Percentiles rank a stretch among this genome's conserved stretches.
phyloP scores from a whole-genome alignment of 1,140 invertebrate genomes.

The Portunus trituberculatus region DNA sequence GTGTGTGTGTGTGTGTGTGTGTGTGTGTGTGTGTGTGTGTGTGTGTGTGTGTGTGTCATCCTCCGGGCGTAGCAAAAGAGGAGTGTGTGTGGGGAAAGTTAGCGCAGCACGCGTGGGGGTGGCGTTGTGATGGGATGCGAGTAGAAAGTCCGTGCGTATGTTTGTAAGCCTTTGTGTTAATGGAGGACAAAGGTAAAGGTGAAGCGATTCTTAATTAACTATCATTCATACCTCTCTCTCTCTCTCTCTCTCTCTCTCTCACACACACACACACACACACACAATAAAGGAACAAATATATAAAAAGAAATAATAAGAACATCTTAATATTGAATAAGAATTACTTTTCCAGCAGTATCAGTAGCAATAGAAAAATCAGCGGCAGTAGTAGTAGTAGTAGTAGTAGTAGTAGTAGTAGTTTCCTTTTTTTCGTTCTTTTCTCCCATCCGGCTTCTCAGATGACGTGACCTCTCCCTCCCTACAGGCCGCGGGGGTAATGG shows the following conservation, averaged over 20 bases:
- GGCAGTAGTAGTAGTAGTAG: no score
- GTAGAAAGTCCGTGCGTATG: not conserved
- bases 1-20: conserved; percentile 47
- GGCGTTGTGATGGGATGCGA: not conserved
- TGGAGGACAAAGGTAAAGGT: not conserved
- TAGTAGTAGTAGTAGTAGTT: no score
- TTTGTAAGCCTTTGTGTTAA: not conserved
- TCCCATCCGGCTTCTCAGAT: not conserved
- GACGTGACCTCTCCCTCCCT: not conserved
- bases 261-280: not conserved
- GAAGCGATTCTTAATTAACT: not conserved
- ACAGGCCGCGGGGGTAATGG: not conserved
- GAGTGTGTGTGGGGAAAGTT: not conserved
- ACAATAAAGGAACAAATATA: not conserved
- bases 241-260: conserved; percentile 66
- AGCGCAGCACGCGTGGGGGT: not conserved
- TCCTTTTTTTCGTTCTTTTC: not conserved
- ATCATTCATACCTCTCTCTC: not conserved
- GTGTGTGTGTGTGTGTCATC: conserved; percentile 42
- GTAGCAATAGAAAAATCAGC: no score
- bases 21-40: conserved; percentile 19
- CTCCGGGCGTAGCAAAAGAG: not conserved
- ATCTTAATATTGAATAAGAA: no score
- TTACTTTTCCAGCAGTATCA: no score
- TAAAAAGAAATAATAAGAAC: no score